These are phyloP conservation scores for Hemaris fuciformis DNA, from an alignment of 2,888 invertebrate genomes.

Conservation along the genomic window DNA sequence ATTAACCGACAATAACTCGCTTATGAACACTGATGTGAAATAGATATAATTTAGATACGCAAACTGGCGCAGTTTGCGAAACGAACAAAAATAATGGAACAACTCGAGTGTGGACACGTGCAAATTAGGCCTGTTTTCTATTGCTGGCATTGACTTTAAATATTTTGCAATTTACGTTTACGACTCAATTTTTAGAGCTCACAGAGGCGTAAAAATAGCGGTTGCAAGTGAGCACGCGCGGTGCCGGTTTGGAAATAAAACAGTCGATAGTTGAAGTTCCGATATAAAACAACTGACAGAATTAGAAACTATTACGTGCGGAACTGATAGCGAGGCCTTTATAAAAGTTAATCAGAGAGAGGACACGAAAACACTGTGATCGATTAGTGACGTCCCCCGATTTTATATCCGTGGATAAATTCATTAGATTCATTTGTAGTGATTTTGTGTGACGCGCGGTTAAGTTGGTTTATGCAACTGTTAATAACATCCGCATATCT, in stretches of 20 bases:
- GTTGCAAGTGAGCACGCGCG: constrained; percentile 38
- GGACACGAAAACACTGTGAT: constrained; percentile 1
- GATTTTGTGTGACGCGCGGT: background rate
- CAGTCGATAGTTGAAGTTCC: constrained; percentile 42
- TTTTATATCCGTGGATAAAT: background rate
- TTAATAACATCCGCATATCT: background rate
- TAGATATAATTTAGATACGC: constrained; percentile 14
- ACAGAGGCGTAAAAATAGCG: constrained; percentile 62
- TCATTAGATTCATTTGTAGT: background rate
- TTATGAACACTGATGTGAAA: constrained; percentile 15
- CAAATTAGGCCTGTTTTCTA: constrained; percentile 53
- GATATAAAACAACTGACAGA: constrained; percentile 19
- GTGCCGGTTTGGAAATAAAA: constrained; percentile 36
- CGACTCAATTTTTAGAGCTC: constrained; percentile 48
- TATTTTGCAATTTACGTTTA: constrained; percentile 52
- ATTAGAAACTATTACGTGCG: constrained; percentile 13
- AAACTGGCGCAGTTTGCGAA: constrained; percentile 45
- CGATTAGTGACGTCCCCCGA: background rate
- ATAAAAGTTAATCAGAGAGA: constrained; percentile 13
- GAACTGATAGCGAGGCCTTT: constrained; percentile 6
- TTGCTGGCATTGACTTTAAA: constrained; percentile 65
- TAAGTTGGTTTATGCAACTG: background rate
- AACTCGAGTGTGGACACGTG: constrained; percentile 50
- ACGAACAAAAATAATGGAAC: constrained; percentile 51
- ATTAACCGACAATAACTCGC: constrained; percentile 19